phyloP scores from a whole-genome alignment of 2,888 invertebrate species.

The Amitus sp. region DNA sequence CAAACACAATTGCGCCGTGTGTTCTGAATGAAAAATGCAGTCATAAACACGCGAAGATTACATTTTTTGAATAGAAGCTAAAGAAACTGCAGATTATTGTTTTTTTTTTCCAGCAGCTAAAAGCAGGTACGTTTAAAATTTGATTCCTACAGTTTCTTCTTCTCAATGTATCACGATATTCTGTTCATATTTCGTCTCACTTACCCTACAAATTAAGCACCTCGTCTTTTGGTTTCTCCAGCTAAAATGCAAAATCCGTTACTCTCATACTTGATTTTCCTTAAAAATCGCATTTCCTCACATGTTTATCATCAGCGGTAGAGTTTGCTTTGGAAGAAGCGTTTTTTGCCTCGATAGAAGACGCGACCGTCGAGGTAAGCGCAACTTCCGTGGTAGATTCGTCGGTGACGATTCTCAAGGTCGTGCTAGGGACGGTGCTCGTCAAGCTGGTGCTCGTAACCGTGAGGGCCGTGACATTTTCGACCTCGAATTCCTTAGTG shows the following conservation, averaged over 20 bases:
- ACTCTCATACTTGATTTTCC: background rate
- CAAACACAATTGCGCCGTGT: no score
- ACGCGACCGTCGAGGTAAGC: background rate
- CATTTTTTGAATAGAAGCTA: no score
- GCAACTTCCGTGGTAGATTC: background rate
- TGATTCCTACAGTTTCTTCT: no score
- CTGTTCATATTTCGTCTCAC: conserved; percentile 75
- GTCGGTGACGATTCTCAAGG: conserved; percentile 20
- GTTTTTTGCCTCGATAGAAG: conserved; percentile 1
- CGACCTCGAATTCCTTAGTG: conserved; percentile 53
- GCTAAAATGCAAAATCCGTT: conserved; percentile 19
- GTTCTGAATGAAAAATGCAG: no score
- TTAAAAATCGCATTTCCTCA: background rate
- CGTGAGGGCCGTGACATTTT: conserved; percentile 45
- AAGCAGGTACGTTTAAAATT: no score
- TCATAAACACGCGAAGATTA: no score
- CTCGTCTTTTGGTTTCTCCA: conserved; percentile 60
- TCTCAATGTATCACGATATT: conserved; percentile 68
- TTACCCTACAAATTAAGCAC: conserved; percentile 70
- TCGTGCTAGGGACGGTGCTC: conserved; percentile 43
- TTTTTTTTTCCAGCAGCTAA: no score
- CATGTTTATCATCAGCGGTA: background rate
- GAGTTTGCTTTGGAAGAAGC: background rate
- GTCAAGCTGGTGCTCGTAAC: conserved; percentile 43
- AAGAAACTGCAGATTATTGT: no score